These are phyloP conservation scores for Nephrotoma appendiculata DNA, from an alignment of 2,888 invertebrate genomes.

Conservation along the genomic window DNA sequence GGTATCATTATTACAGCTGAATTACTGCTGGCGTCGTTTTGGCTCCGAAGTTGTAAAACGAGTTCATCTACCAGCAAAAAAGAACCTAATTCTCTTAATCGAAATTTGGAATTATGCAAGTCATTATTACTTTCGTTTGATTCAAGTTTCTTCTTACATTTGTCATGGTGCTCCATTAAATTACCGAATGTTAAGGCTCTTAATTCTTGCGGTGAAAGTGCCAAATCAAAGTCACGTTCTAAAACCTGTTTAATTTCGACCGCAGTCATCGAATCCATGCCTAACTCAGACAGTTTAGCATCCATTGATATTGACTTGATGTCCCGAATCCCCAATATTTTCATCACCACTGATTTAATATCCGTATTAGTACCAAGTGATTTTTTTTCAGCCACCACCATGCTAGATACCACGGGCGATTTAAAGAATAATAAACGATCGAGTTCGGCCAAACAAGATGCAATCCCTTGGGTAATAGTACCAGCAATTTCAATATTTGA, in stretches of 20 bases:
- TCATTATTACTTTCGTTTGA: slow-evolving; percentile 20
- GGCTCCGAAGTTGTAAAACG: slow-evolving; percentile 35
- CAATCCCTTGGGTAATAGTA: slow-evolving; percentile 72
- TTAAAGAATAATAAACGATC: slow-evolving; percentile 60
- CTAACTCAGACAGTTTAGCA: slow-evolving; percentile 72
- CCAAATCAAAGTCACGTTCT: slow-evolving; percentile 78
- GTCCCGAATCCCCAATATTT: slow-evolving; percentile 52
- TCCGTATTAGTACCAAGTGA: slow-evolving; percentile 44
- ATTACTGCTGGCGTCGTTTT: slow-evolving; percentile 24
- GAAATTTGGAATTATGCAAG: slow-evolving; percentile 26
- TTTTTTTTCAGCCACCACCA: slow-evolving; percentile 77
- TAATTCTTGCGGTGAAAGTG: slow-evolving; percentile 74
- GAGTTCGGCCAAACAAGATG: slow-evolving; percentile 62
- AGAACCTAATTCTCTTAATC: slow-evolving; percentile 46
- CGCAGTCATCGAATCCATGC: slow-evolving; percentile 95
- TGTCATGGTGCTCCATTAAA: slow-evolving; percentile 25
- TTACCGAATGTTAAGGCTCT: slow-evolving; percentile 56
- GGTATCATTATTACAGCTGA: slow-evolving; percentile 40
- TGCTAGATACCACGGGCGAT: slow-evolving; percentile 56
- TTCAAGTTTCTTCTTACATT: slow-evolving; percentile 19
- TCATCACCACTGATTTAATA: slow-evolving; percentile 57
- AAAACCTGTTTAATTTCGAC: slow-evolving; percentile 89
- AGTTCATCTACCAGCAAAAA: slow-evolving; percentile 39
- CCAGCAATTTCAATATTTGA: slow-evolving; percentile 58
- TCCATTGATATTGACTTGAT: slow-evolving; percentile 53